Base-by-base conservation (phyloP, 2,113 vertebrate species). In the Stictonetta naevosa region DNA sequence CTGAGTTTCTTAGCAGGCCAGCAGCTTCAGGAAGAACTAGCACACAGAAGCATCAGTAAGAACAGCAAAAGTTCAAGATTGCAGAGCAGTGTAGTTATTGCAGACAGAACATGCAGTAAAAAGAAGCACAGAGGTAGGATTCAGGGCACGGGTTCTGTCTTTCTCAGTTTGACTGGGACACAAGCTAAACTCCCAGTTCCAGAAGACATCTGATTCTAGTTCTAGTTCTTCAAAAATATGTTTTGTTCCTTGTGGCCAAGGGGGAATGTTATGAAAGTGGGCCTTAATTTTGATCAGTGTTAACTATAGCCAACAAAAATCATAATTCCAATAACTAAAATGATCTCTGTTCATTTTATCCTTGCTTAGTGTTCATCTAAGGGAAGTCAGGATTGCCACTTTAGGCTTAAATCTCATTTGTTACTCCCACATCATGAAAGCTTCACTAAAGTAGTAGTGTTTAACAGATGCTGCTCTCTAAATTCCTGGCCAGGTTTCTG, bases 401-500 rank as follows among this genome's bases (percentile, higher is more conserved):
- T 73, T 79, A 72, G 58, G 28, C 58, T 88, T 50, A 40, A 93
- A 85, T 40, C 55, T 94, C 22, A 28, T 69, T 76, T 93, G n/a
- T 53, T 86, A 86, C 79, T 80, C 88, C 75, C 55, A 77, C 3
- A 9, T 68, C 63, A 86, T 88, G 67, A 93, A 90, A 80, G 64
- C 76, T 86, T 86, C 75, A 8, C 68, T 55, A 12, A 66, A 95
- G 46, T 26, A 74, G 46, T n/a, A n/a, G 83, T 53, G 31, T 87
- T 93, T 76, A 96, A 46, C 92, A 93, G 42, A 88, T 81, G 60
- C 55, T 74, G 10, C 46, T 83, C 42, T 79, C 62, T 90, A 80
- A 91, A 86, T 92, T 93, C 93, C 72, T 95, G 88, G 63, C 53
- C 76, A 53, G 56, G 42, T 83, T 90, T 90, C 36, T 74, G 82